Conservation (phyloP, 2,888 invertebrate genomes). For the Drosophila heteroneura region DNA sequence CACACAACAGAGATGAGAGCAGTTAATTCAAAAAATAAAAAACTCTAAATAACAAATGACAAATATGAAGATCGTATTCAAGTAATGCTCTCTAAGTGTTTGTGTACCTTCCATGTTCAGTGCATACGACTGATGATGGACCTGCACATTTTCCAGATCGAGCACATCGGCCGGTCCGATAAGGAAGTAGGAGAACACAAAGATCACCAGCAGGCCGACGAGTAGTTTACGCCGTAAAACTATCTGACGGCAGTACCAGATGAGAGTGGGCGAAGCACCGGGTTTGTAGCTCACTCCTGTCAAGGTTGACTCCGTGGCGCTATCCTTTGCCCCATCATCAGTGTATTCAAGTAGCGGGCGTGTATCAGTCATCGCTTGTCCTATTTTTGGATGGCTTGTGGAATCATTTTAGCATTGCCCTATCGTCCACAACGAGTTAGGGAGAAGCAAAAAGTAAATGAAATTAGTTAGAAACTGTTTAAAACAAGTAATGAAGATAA, state of each 20-base stretch:
- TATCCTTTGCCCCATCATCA: conserved; percentile 11
- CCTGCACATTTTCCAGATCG: conserved; percentile 69
- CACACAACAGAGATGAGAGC: background rate
- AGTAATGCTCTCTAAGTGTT: background rate
- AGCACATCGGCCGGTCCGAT: conserved; percentile 59
- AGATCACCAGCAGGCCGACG: conserved; percentile 58
- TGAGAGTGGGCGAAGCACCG: conserved; percentile 17
- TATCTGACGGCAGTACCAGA: conserved; percentile 49
- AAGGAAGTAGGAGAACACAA: conserved; percentile 76
- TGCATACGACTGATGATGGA: conserved; percentile 82
- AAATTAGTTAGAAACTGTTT: background rate
- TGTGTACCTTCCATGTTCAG: conserved; percentile 84
- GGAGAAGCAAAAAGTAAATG: background rate
- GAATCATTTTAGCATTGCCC: conserved; percentile 3
- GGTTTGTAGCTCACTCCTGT: conserved; percentile 24
- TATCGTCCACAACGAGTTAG: background rate
- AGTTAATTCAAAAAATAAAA: background rate
- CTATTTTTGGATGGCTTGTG: background rate
- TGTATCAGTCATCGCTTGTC: conserved; percentile 38
- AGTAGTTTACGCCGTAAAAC: conserved; percentile 69
- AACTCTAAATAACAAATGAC: background rate
- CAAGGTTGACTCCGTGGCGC: background rate
- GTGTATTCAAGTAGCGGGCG: conserved; percentile 28
- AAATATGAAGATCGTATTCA: background rate
- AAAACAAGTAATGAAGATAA: background rate